Conservation (phyloP, 1,140 invertebrate genomes). For the Bombus balteatus region DNA sequence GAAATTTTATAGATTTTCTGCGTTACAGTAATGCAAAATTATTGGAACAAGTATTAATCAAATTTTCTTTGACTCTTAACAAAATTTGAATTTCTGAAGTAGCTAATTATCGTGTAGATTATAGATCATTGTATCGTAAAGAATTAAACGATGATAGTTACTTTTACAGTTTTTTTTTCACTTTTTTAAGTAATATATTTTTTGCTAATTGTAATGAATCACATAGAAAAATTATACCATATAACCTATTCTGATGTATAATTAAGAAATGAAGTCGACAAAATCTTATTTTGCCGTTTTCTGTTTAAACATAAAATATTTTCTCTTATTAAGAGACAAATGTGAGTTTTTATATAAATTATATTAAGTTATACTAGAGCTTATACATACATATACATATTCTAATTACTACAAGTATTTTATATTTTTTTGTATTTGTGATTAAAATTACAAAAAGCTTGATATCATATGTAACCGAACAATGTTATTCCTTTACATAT, state of each 20-base stretch:
- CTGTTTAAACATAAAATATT: neutral
- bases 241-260: neutral
- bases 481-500: neutral
- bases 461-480: too few species aligned
- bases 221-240: neutral
- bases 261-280: neutral
- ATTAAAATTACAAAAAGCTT: neutral
- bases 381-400: neutral
- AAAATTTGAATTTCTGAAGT: neutral
- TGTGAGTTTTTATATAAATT: neutral
- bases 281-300: neutral
- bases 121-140: neutral
- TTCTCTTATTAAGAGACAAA: neutral
- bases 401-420: neutral
- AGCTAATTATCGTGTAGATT: neutral
- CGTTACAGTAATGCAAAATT: neutral
- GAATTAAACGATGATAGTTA: neutral
- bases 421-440: neutral
- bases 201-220: neutral
- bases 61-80: neutral
- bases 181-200: neutral
- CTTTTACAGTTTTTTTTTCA: neutral
- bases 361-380: neutral
- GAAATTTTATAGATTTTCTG: slow-evolving; percentile 4
- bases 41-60: neutral